phyloP scores from a whole-genome alignment of 2,797 vertebrate species.

The Heliangelus exortis region DNA sequence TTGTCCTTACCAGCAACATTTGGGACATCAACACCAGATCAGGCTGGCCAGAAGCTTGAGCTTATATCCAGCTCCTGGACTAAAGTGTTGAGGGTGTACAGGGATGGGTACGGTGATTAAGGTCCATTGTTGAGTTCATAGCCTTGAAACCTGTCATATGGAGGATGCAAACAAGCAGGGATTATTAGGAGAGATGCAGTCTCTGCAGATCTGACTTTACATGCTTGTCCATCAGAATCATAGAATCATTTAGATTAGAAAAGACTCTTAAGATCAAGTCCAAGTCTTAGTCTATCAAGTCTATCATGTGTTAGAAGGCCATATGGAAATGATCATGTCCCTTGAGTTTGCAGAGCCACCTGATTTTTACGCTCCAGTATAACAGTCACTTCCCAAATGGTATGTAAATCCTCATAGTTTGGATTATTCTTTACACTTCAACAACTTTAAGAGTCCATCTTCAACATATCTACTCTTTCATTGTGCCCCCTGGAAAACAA shows the following conservation, averaged over 20 bases:
- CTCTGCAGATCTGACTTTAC: not conserved
- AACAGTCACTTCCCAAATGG: not conserved
- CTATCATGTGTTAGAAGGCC: not conserved
- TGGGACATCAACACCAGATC: not conserved
- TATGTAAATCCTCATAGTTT: not conserved
- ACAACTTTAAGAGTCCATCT: not conserved
- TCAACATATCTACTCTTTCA: not conserved
- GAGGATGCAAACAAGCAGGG: not conserved
- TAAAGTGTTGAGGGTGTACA: not conserved
- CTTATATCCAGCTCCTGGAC: not conserved
- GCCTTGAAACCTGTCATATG: rapidly evolving
- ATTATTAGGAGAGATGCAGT: not conserved
- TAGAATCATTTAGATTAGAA: not conserved
- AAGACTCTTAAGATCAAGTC: not conserved
- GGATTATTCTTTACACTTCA: not conserved
- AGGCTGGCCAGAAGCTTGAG: not conserved
- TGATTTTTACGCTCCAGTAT: not conserved
- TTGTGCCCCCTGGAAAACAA: not conserved
- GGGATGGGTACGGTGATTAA: not conserved
- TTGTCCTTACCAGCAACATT: not conserved
- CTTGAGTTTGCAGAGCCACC: not conserved
- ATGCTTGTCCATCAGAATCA: not conserved
- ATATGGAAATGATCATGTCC: not conserved
- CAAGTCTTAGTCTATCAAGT: not conserved
- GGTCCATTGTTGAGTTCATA: not conserved